Percentiles rank a stretch among this genome's conserved stretches.
Evolutionary conservation across 2,888 invertebrate species (phyloP).

Genomic region (Chrysodeixis includens): DNA sequence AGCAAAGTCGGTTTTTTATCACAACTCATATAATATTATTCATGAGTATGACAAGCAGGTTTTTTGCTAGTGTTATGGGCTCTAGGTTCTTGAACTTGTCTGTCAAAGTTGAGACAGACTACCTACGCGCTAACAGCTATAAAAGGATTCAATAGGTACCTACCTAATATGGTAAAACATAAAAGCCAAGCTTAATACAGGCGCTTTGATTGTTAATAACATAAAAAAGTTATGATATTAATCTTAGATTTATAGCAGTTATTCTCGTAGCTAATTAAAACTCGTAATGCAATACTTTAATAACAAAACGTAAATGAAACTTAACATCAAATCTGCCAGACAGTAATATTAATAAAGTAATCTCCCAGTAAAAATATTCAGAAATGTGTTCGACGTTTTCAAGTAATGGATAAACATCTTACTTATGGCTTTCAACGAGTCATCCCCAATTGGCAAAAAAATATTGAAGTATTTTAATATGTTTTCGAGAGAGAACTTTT

Average conservation of each 20-base stretch:
- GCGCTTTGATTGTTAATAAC: constrained; percentile 22
- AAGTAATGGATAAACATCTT: constrained; percentile 35
- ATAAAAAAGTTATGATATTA: constrained; percentile 22
- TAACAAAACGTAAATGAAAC: constrained; percentile 15
- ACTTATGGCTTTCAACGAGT: constrained; percentile 36
- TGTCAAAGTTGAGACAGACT: constrained; percentile 11
- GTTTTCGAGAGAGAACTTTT: constrained; percentile 34
- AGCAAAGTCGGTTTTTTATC: constrained; percentile 8
- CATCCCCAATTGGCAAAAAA: constrained; percentile 28
- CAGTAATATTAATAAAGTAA: constrained; percentile 36
- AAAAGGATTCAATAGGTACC: constrained; percentile 25
- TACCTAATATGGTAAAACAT: neutral
- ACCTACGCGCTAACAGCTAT: constrained; percentile 23
- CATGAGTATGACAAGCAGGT: constrained; percentile 4
- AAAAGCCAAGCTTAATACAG: constrained; percentile 9
- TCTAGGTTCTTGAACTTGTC: neutral
- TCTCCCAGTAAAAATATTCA: constrained; percentile 39
- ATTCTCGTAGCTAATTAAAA: constrained; percentile 31
- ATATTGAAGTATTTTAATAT: constrained; percentile 20
- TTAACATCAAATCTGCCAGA: neutral
- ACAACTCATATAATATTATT: neutral
- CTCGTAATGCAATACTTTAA: constrained; percentile 20
- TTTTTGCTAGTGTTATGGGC: neutral
- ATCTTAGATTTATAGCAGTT: constrained; percentile 31
- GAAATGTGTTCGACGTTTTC: constrained; percentile 32